Evolutionary conservation across 2,113 vertebrate genomes (phyloP).

Genomic region (Motacilla tschutschensis): DNA sequence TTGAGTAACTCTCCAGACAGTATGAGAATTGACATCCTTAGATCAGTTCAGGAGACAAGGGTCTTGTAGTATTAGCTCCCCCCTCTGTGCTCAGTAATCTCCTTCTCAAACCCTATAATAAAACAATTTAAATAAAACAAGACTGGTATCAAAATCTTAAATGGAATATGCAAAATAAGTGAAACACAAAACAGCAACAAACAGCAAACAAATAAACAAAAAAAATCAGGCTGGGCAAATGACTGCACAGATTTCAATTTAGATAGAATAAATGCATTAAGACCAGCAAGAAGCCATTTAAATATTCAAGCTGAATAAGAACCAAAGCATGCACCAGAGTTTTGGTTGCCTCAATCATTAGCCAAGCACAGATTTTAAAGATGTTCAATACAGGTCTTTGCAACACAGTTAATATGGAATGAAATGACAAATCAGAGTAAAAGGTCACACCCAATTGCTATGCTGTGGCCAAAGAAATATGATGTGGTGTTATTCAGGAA

Average conservation of each 20-base stretch:
- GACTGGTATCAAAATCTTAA: neutral
- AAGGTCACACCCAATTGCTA: neutral
- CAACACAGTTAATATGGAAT: neutral
- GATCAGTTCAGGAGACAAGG: neutral
- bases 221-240: neutral
- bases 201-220: neutral
- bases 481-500: neutral
- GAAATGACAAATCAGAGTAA: slow-evolving; percentile 16
- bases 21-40: neutral
- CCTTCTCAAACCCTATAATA: neutral
- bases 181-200: neutral
- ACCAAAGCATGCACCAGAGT: neutral
- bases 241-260: slow-evolving; percentile 12
- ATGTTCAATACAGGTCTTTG: slow-evolving; percentile 18
- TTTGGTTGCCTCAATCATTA: slow-evolving; percentile 26
- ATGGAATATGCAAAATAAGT: neutral
- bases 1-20: neutral
- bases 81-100: neutral
- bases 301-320: slow-evolving; percentile 25
- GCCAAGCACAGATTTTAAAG: slow-evolving; percentile 4
- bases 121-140: neutral
- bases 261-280: slow-evolving; percentile 7
- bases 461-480: neutral
- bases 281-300: slow-evolving; percentile 16
- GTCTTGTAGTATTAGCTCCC: neutral